A percentile compares a stretch with the other conserved stretches of the same genome.
Evolutionary conservation across 2,797 vertebrate species (phyloP).

Genomic region (Phataginus tricuspis): DNA sequence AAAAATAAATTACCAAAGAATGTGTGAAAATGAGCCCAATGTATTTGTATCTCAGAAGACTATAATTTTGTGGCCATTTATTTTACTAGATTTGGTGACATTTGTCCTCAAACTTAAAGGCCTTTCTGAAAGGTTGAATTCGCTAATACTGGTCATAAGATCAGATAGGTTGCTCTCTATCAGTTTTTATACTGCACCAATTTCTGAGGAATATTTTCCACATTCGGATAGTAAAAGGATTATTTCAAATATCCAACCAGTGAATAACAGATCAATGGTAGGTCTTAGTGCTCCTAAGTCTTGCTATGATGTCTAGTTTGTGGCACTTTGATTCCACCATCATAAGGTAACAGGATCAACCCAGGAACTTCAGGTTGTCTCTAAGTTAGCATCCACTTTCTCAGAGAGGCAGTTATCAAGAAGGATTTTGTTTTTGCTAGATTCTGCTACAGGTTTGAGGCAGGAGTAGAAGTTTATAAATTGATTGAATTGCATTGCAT

Average conservation of each 20-base stretch:
- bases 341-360: background rate
- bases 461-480: background rate
- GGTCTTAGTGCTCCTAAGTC: background rate
- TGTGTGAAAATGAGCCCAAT: background rate
- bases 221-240: background rate
- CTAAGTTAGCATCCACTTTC: conserved; percentile 28
- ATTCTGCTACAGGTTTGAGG: conserved; percentile 26
- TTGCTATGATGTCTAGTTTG: background rate
- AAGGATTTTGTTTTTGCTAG: conserved; percentile 19
- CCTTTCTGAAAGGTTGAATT: background rate
- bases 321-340: background rate
- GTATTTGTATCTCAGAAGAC: background rate
- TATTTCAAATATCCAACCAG: background rate
- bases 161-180: background rate
- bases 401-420: background rate
- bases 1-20: background rate
- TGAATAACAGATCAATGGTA: background rate
- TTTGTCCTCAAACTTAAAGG: background rate
- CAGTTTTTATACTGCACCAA: background rate
- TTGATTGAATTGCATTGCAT: conserved; percentile 5
- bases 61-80: background rate
- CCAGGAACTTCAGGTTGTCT: background rate
- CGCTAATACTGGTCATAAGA: background rate
- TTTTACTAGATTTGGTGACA: background rate
- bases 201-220: conserved; percentile 21